Base-by-base conservation (phyloP, 1,140 invertebrate genomes). In the Colletes gigas region DNA sequence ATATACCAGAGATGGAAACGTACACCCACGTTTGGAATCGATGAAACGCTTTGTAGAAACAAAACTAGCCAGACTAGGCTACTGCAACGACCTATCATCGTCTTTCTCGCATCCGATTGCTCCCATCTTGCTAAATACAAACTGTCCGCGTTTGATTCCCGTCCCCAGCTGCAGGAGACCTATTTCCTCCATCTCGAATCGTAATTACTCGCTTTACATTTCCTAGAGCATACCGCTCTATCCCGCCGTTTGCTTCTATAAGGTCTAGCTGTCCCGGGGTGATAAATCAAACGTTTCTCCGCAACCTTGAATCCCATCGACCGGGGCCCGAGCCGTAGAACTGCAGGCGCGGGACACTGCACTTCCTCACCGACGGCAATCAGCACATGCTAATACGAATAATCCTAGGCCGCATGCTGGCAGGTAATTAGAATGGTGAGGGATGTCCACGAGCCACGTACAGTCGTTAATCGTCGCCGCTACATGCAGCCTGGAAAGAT, bases 361-460 rank as follows among this genome's bases (percentile, higher is more conserved):
- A 52, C 74, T 82, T 84, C 78, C 70, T 76, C 65, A 54, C 57
- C 78, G 63, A 83, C 80, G 52, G 79, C 86, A 89, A 89, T 86
- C 86, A 86, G 81, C 78, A 87, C 88, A 87, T 86, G 84, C 81
- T 89, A 89, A 86, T 89, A 88, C 80, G 72, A 86, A 84, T 88
- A 84, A 88, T 88, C 75, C 80, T 69, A 68, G 81, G 79, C 81
- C 78, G 75, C 83, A 87, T 79, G 83, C 78, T 88, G 84, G 88
- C 88, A 89, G 83, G 81, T 88, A 87, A 89, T 89, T 88, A 88
- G 86, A 88, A 84, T 81, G 81, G 71, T 82, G 81, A 89, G 78
- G 82, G 85, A 88, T 89, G 84, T 89, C 82, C 84, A 88, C 86
- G 76, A 87, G 78, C 73, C 60, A 72, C 70, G 71, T 81, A 75